Conservation (phyloP, 2,888 invertebrate genomes). For the Campopleginae sp. region DNA sequence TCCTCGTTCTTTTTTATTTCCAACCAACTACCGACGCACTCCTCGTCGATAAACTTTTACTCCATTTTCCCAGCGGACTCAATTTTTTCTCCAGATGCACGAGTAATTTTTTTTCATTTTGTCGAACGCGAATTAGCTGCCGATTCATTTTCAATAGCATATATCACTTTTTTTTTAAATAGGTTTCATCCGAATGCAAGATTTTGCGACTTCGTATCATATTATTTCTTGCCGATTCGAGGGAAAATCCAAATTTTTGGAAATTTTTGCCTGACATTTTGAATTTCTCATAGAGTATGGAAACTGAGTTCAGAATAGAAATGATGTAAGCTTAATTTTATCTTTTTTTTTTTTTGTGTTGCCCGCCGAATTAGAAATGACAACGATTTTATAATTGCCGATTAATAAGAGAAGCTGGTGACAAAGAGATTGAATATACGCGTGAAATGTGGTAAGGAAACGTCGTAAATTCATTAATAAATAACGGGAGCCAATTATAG, state of each 20-base stretch:
- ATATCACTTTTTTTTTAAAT: neutral
- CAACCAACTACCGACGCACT: slow-evolving; percentile 3
- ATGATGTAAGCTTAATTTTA: no score
- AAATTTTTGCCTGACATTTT: no score
- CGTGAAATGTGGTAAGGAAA: slow-evolving; percentile 15
- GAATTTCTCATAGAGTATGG: no score
- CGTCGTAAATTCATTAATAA: slow-evolving; percentile 78
- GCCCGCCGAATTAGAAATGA: no score
- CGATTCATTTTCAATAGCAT: neutral
- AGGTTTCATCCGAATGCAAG: no score
- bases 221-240: no score
- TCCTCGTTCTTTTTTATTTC: slow-evolving; percentile 9
- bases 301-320: no score
- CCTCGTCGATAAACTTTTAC: no score
- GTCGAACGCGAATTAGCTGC: neutral
- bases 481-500: slow-evolving; percentile 78
- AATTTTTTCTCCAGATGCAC: neutral
- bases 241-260: no score
- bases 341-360: no score
- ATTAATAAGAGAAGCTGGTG: neutral
- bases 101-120: neutral
- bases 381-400: neutral
- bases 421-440: neutral
- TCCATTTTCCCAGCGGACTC: no score
- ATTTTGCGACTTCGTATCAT: no score